These are phyloP conservation scores for Artemia sp. DNA, from an alignment of 2,888 invertebrate species.

Conservation along the genomic window DNA sequence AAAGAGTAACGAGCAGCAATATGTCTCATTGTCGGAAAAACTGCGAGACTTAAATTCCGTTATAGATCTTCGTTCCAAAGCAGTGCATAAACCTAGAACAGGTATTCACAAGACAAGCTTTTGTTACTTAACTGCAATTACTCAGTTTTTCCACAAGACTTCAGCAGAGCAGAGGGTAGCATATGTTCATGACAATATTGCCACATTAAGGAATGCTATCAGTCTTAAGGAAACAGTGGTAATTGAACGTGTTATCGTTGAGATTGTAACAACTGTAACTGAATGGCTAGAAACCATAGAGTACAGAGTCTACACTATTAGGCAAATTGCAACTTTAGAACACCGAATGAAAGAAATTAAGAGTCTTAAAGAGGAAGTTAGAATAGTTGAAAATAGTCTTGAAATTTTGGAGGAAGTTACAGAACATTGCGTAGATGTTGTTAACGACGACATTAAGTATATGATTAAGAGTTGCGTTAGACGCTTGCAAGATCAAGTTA, in stretches of 20 bases:
- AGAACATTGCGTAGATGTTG: conserved; percentile 32
- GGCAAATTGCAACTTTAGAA: conserved; percentile 31
- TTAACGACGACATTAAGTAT: conserved; percentile 34
- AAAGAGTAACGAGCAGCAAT: background rate
- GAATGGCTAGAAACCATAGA: conserved; percentile 71
- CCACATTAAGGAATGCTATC: conserved; percentile 42
- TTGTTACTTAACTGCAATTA: conserved; percentile 43
- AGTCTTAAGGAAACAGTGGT: conserved; percentile 40
- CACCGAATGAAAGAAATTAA: conserved; percentile 23
- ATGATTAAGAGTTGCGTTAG: conserved; percentile 42
- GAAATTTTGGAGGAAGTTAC: conserved; percentile 49
- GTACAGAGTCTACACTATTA: conserved; percentile 45
- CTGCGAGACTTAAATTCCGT: conserved; percentile 25
- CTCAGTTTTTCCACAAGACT: conserved; percentile 40
- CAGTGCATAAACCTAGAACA: conserved; percentile 38
- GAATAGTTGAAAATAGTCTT: conserved; percentile 48
- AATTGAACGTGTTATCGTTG: conserved; percentile 51
- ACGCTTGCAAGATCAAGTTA: conserved; percentile 47
- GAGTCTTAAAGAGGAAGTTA: conserved; percentile 25
- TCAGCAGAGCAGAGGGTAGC: conserved; percentile 39
- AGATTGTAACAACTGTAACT: conserved; percentile 60
- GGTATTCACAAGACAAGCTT: conserved; percentile 44
- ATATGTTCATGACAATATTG: conserved; percentile 44
- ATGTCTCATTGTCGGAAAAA: conserved; percentile 40
- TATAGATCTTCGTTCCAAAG: conserved; percentile 40